phyloP scores from a whole-genome alignment of 2,797 vertebrate genomes.

The Thaleichthys pacificus region DNA sequence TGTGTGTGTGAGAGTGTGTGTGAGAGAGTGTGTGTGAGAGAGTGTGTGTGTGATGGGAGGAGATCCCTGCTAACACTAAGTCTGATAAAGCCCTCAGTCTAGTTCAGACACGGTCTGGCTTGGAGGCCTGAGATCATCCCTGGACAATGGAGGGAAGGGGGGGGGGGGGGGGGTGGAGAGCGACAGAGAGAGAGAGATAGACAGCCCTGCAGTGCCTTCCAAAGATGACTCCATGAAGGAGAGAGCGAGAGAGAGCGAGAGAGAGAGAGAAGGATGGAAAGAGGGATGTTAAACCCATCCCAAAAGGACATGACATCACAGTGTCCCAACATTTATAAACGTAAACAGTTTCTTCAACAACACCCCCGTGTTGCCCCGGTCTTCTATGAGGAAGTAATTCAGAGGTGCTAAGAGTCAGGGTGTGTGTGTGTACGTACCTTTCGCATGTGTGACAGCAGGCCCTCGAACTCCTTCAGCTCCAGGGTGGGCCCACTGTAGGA shows the following conservation, averaged over 20 bases:
- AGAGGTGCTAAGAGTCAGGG: not conserved
- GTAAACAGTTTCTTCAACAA: not conserved
- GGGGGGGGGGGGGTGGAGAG: not conserved
- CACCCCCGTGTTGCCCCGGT: not conserved
- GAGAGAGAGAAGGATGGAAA: not conserved
- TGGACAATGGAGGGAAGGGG: not conserved
- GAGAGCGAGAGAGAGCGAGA: not conserved
- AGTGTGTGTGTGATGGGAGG: not conserved
- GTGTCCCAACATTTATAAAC: not conserved
- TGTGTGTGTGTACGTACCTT: slow-evolving; percentile 78
- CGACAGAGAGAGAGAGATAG: not conserved
- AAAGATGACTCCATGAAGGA: not conserved
- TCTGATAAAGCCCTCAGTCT: not conserved
- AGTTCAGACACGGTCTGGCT: not conserved
- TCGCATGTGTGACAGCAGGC: slow-evolving; percentile 92
- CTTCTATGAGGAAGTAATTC: not conserved
- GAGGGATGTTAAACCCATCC: not conserved
- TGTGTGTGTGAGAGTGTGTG: not conserved
- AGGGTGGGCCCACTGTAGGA: slow-evolving; percentile 90
- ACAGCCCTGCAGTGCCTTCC: not conserved
- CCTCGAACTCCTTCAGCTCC: slow-evolving; percentile 94
- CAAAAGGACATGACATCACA: slow-evolving; percentile 1
- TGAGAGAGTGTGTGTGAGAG: not conserved
- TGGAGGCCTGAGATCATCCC: slow-evolving; percentile 10
- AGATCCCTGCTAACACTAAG: not conserved